These are phyloP conservation scores for Mus spicilegus DNA, from an alignment of 2,113 vertebrate species.

Conservation along the genomic window DNA sequence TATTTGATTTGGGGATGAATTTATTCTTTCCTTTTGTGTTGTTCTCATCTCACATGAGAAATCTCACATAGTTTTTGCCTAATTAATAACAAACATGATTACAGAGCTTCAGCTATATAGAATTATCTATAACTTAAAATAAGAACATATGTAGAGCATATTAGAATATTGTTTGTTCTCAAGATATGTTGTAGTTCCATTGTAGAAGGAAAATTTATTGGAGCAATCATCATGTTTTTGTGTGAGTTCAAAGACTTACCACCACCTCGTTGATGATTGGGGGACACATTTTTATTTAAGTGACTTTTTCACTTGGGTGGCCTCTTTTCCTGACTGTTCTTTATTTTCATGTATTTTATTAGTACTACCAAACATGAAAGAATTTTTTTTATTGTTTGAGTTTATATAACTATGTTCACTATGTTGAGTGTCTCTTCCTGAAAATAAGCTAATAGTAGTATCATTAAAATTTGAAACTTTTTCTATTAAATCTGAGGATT, in stretches of 20 bases:
- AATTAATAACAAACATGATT: slow-evolving; percentile 36
- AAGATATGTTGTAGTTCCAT: slow-evolving; percentile 39
- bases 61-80: neutral
- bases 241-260: slow-evolving; percentile 66
- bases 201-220: slow-evolving; percentile 61
- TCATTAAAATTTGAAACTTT: slow-evolving; percentile 47
- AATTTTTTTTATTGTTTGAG: slow-evolving; percentile 41
- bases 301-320: slow-evolving; percentile 72
- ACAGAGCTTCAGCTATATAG: slow-evolving; percentile 30
- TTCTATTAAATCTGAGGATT: slow-evolving; percentile 6
- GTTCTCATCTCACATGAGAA: neutral
- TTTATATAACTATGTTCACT: slow-evolving; percentile 47
- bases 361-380: slow-evolving; percentile 21
- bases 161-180: slow-evolving; percentile 61
- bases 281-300: slow-evolving; percentile 55
- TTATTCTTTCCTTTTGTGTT: slow-evolving; percentile 49
- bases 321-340: slow-evolving; percentile 60
- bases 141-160: slow-evolving; percentile 67
- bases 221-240: slow-evolving; percentile 49
- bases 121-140: slow-evolving; percentile 61
- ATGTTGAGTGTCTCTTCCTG: slow-evolving; percentile 5
- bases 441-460: slow-evolving; percentile 44
- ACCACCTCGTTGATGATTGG: slow-evolving; percentile 53
- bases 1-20: slow-evolving; percentile 62
- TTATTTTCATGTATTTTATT: slow-evolving; percentile 63